Conservation (phyloP, 2,113 vertebrate species). For the Sorex fumeus region DNA sequence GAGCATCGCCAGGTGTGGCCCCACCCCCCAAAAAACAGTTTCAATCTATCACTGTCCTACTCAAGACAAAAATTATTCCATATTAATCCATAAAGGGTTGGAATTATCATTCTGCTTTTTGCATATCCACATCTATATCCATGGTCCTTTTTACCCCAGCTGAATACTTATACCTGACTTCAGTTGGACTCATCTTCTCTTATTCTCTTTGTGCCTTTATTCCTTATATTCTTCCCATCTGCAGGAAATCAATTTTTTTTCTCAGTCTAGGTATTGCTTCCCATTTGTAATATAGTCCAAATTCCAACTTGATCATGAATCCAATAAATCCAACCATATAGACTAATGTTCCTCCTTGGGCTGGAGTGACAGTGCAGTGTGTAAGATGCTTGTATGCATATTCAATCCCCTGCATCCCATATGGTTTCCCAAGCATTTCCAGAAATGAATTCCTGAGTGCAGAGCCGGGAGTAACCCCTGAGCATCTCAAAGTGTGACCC, state of each 20-base stretch:
- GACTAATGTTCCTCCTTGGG: neutral
- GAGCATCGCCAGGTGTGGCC: too few relatives aligned
- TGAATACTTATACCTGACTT: constrained; percentile 26
- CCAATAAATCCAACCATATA: neutral
- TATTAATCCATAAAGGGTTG: neutral
- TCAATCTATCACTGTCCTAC: neutral
- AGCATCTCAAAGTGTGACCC: too few relatives aligned
- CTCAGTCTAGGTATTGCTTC: neutral
- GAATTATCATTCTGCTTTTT: constrained; percentile 2
- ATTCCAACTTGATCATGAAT: constrained; percentile 2
- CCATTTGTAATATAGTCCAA: constrained; percentile 10
- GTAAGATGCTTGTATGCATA: too few relatives aligned
- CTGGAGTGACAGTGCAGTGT: too few relatives aligned
- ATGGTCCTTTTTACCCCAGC: neutral
- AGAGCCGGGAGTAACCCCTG: too few relatives aligned
- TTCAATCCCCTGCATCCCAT: too few relatives aligned
- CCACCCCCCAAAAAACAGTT: neutral
- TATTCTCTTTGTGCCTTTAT: constrained; percentile 17
- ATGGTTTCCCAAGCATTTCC: too few relatives aligned
- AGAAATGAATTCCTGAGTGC: too few relatives aligned
- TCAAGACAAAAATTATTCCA: neutral
- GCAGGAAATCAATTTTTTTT: neutral
- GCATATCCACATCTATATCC: neutral
- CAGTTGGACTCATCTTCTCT: neutral
- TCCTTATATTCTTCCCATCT: constrained; percentile 22